A percentile compares a stretch with the other conserved stretches of the same genome.
These are phyloP conservation scores for Diachrysia chrysitis DNA, from an alignment of 2,888 invertebrate species.

Conservation along the genomic window DNA sequence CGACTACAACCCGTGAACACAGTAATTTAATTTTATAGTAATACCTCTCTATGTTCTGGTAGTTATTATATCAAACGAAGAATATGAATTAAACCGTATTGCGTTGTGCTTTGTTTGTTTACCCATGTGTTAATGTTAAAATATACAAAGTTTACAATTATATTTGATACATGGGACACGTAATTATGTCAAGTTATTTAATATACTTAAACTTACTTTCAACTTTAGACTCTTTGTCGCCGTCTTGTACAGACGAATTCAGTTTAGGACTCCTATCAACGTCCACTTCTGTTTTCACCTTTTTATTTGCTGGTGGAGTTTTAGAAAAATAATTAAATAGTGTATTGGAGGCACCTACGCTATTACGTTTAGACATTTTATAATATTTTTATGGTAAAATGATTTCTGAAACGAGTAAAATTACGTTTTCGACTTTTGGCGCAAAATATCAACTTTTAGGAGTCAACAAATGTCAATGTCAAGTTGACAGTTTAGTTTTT, in stretches of 20 bases:
- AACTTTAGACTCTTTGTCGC: constrained; percentile 62
- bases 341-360: constrained; percentile 88
- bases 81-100: no score
- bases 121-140: no score
- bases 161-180: no score
- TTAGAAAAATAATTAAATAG: constrained; percentile 92
- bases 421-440: constrained; percentile 39
- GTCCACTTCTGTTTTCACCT: constrained; percentile 70
- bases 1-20: no score
- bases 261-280: constrained; percentile 60
- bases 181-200: background rate
- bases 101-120: no score
- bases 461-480: constrained; percentile 1
- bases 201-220: constrained; percentile 72
- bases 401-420: background rate
- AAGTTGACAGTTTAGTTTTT: background rate
- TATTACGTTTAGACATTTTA: constrained; percentile 84
- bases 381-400: constrained; percentile 10
- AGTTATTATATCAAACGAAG: no score
- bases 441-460: constrained; percentile 30
- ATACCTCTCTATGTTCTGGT: no score
- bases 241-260: constrained; percentile 58
- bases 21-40: no score
- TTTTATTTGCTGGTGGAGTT: constrained; percentile 87
- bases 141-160: no score